These are phyloP conservation scores for Sthenelais limicola DNA, from an alignment of 2,888 invertebrate genomes.

Conservation along the genomic window DNA sequence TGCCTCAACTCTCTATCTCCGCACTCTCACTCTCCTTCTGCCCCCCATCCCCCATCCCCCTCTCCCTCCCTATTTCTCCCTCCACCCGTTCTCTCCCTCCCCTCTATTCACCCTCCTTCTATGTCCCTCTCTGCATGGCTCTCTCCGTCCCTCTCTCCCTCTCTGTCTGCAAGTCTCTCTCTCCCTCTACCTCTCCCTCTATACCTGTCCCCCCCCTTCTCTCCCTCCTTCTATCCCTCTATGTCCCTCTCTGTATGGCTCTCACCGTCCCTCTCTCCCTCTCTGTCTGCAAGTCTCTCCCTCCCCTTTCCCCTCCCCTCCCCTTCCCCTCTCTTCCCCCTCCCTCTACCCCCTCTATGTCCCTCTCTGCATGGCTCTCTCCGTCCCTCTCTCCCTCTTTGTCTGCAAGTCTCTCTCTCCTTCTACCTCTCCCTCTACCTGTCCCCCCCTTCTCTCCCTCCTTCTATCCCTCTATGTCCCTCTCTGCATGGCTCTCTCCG, in stretches of 20 bases:
- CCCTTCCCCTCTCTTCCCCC: constrained; percentile 5
- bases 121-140: neutral
- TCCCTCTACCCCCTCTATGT: neutral
- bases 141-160: neutral
- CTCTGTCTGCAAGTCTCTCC: too few species aligned
- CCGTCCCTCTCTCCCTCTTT: constrained; percentile 9
- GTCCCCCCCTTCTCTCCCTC: neutral
- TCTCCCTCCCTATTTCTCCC: neutral
- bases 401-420: neutral
- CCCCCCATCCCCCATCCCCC: neutral
- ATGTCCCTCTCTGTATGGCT: too few species aligned
- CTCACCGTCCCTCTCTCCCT: neutral
- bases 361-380: too few species aligned
- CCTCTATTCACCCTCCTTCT: neutral
- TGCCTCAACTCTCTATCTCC: neutral
- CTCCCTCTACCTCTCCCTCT: neutral
- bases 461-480: too few species aligned
- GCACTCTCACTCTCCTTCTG: neutral
- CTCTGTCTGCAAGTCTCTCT: neutral
- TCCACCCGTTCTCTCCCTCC: neutral
- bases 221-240: too few species aligned
- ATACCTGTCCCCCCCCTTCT: neutral
- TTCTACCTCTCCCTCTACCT: neutral
- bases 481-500: too few species aligned
- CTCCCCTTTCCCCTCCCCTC: neutral